Percentiles rank a stretch among this genome's conserved stretches.
Evolutionary conservation across 2,113 vertebrate genomes (phyloP).

Genomic region (Perca schrenkii): DNA sequence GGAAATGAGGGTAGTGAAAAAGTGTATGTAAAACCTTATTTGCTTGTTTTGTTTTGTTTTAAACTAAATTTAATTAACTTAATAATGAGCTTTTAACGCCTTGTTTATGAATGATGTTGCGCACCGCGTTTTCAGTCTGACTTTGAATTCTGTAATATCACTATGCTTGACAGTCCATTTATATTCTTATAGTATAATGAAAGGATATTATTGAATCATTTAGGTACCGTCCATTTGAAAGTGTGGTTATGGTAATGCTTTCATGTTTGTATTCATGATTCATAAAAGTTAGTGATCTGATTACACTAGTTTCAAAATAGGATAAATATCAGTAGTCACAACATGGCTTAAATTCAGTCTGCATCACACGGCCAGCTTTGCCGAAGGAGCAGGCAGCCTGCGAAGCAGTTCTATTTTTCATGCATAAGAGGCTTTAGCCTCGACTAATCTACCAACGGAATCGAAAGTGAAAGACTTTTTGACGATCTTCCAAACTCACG

Average conservation of each 20-base stretch:
- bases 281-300: neutral
- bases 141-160: neutral
- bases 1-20: too few relatives aligned
- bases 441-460: too few relatives aligned
- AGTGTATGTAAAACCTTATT: too few relatives aligned
- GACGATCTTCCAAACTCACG: neutral
- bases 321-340: neutral
- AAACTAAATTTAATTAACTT: neutral
- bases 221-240: neutral
- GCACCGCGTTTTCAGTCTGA: neutral
- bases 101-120: too few relatives aligned
- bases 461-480: neutral
- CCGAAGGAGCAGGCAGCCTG: neutral
- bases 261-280: neutral
- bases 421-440: too few relatives aligned
- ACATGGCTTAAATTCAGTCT: neutral
- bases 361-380: neutral
- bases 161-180: too few relatives aligned
- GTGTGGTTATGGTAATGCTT: neutral
- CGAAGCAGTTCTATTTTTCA: too few relatives aligned
- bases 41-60: neutral
- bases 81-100: too few relatives aligned
- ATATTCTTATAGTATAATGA: too few relatives aligned
- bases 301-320: neutral
- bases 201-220: neutral